A percentile compares a stretch with the other conserved stretches of the same genome.
Evolutionary conservation across 37 sponge, comb jelly and placozoan genomes (phyloP).

Genomic region (Ianthella basta): DNA sequence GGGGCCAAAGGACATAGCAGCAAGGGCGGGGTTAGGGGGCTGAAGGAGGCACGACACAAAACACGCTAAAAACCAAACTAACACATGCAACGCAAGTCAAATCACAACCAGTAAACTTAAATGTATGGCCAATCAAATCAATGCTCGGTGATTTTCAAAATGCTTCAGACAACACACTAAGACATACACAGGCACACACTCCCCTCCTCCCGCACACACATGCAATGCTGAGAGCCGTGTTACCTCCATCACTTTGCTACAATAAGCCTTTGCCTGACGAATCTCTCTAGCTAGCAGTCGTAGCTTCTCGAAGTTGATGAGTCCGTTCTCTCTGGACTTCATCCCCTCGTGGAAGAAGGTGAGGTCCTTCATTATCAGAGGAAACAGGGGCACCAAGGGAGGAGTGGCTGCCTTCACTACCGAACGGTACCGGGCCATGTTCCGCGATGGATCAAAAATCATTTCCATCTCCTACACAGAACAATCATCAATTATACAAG

Average conservation of each 20-base stretch:
- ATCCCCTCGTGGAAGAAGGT: slow-evolving; percentile 89
- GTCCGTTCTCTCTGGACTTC: slow-evolving; percentile 69
- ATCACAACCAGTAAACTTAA: too few species aligned
- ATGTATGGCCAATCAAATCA: too few species aligned
- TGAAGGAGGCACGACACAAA: neutral
- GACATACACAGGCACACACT: too few species aligned
- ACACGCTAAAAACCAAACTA: too few species aligned
- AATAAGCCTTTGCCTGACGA: slow-evolving; percentile 59
- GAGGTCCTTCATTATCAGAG: slow-evolving; percentile 96
- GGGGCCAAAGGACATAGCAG: neutral
- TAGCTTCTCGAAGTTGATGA: slow-evolving; percentile 98
- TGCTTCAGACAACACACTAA: too few species aligned
- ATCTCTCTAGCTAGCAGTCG: slow-evolving; percentile 74
- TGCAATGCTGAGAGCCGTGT: too few species aligned
- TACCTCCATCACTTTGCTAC: slow-evolving; percentile 59
- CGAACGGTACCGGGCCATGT: slow-evolving; percentile 94
- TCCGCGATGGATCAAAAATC: slow-evolving; percentile 93
- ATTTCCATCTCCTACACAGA: slow-evolving; percentile 63
- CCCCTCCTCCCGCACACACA: too few species aligned
- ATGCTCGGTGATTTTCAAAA: too few species aligned
- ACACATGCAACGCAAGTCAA: too few species aligned
- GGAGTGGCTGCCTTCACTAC: slow-evolving; percentile 69
- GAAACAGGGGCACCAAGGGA: slow-evolving; percentile 95
- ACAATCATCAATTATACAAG: neutral
- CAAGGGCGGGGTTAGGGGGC: neutral